Evolutionary conservation across 2,113 vertebrate genomes (phyloP), one percentile per base, ranked within the genome.

Genomic region (Tenebrosternarchus preto): DNA sequence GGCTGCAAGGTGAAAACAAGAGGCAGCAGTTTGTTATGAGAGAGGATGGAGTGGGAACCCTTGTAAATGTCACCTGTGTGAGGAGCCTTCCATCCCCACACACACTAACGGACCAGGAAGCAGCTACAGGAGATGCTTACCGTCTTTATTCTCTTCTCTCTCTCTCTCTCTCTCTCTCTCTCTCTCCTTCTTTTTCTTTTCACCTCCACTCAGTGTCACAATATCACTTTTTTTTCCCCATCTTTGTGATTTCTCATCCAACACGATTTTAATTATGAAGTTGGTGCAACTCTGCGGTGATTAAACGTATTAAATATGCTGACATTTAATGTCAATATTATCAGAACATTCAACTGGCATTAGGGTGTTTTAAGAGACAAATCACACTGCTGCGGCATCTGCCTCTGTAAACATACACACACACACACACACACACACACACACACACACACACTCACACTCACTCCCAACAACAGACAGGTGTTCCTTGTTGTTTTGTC

Each of bases 61-160:
- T 76, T 81, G 76, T 83, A 82, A 81, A 83, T 75, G 83, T 85
- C 82, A 69, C 76, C 67, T 67, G 77, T 84, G 77, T 43, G 68
- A 73, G 59, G 57, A 77, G 73, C 76, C 60, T 56, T 69, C 60
- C 15, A 36, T 79, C 72, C 79, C 59, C 17, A 77, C 59, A 73
- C 56, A 77, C 72, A 57, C 76, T 22, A 16, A 75, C 39, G 63
- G 64, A 64, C 20, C 57, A 36, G 24, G 60, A 76, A 68, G 1
- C 39, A 61, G 71, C 68, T 46, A 22, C 56, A 63, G 20, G 22
- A 75, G 24, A 29, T 70, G 43, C 43, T 15, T 50, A 57, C 24
- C 25, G 20, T 83, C 9, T 81, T 17, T 67, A 50, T 0, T 57
- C 19, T 15, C 43, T 50, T 15, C 9, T 50, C 43, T 50, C 43